Base-by-base conservation (phyloP, 2,888 invertebrate species). In the Blastobasis adustella region DNA sequence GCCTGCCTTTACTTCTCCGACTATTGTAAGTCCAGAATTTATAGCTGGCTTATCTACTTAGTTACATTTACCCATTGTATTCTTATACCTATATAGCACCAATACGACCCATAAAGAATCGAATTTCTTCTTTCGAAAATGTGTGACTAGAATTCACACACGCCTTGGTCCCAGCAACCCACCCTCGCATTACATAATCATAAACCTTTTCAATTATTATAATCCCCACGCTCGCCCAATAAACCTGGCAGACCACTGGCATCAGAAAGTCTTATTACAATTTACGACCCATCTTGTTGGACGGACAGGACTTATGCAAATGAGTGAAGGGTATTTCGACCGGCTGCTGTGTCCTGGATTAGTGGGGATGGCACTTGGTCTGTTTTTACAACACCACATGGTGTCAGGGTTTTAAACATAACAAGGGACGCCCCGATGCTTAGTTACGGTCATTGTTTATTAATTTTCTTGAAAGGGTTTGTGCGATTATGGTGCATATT, bases 381-480 rank as follows among this genome's bases (percentile, higher is more conserved):
- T 81, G 83, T 82, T 84, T 84, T 83, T 82, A 80, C 77, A 77
- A 67, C 65, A 70, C 77, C 84, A 80, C 81, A 82, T 83, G 79
- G 75, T 77, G 80, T 74, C 70, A 66, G 66, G 71, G 67, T 68
- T 69, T 68, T 63, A 68, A 69, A 66, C 73, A 72, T 73, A 73
- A 73, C 73, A 76, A 23, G 23, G 23, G 23, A 23, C 10, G 37
- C 36, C 7, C 7, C 7, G 10, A 45, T 8, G 23, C 36, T 45
- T 45, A 36, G 45, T 7, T 8, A 10, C 8, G 45, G 8, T 45
- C 45, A 8, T 45, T 45, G 45, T 45, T 45, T 45, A 45, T 45
- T 36, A 45, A 45, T 45, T 45, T 45, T 23, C 23, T 23, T 23
- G 23, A 23, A 23, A 23, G 23, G 23, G 23, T 23, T 23, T n/a